Evolutionary conservation across 2,888 invertebrate species (phyloP).

Genomic region (Amphipoea lucens): DNA sequence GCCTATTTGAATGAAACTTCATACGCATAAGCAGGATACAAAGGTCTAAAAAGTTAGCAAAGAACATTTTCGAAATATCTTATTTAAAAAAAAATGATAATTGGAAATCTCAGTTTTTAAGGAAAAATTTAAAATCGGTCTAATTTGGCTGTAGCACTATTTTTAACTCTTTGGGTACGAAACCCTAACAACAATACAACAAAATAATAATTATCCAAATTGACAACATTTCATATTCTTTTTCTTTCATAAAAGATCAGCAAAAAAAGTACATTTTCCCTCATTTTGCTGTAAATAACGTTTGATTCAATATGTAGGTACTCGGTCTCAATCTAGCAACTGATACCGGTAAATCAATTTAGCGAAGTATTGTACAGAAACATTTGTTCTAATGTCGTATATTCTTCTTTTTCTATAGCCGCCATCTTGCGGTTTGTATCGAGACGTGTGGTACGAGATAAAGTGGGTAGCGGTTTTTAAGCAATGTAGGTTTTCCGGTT

Average conservation of each 20-base stretch:
- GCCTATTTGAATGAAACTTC: too few species aligned
- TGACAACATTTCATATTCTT: too few species aligned
- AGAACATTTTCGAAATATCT: too few species aligned
- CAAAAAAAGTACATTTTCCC: slow-evolving; percentile 35
- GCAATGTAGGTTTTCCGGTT: neutral
- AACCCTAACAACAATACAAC: slow-evolving; percentile 1
- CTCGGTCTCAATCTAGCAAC: slow-evolving; percentile 62
- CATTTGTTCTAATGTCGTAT: slow-evolving; percentile 76
- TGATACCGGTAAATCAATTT: slow-evolving; percentile 72
- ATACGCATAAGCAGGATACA: too few species aligned
- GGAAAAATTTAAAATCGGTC: too few species aligned
- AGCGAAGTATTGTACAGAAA: slow-evolving; percentile 73
- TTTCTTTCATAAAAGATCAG: slow-evolving; percentile 38
- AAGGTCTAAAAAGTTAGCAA: too few species aligned
- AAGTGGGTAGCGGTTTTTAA: slow-evolving; percentile 7
- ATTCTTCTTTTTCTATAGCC: slow-evolving; percentile 68
- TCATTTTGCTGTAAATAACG: slow-evolving; percentile 60
- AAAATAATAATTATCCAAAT: slow-evolving; percentile 12
- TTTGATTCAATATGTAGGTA: slow-evolving; percentile 63
- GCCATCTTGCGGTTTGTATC: slow-evolving; percentile 63
- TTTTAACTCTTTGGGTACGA: too few species aligned
- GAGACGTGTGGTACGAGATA: slow-evolving; percentile 25
- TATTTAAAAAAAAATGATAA: too few species aligned
- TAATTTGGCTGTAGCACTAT: too few species aligned
- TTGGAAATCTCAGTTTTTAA: too few species aligned